A percentile compares a stretch with the other conserved stretches of the same genome.
Conservation (phyloP, 2,113 vertebrate species). For the Solea senegalensis region DNA sequence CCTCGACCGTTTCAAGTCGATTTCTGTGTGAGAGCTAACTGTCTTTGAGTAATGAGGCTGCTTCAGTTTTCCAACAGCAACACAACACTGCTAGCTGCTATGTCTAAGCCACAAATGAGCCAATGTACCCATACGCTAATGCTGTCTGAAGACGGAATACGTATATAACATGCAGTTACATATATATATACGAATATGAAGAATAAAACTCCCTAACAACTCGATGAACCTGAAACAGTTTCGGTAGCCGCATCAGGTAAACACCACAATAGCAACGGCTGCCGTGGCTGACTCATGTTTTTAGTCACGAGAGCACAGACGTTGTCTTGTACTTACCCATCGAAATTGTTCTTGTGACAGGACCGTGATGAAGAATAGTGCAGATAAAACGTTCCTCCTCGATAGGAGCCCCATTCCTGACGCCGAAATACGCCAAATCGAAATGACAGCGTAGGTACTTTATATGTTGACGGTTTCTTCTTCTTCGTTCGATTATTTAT, state of each 20-base stretch:
- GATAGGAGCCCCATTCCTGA: slow-evolving; percentile 49
- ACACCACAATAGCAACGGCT: slow-evolving; percentile 19
- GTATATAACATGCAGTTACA: no score
- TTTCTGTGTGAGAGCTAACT: no score
- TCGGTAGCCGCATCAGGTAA: slow-evolving; percentile 23
- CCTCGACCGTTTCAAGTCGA: no score
- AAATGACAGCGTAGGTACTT: slow-evolving; percentile 22
- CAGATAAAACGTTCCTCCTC: background rate
- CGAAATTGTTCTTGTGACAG: slow-evolving; percentile 44
- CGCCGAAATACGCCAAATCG: background rate
- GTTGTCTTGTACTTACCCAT: slow-evolving; percentile 66
- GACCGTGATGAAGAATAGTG: slow-evolving; percentile 40
- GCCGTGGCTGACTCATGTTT: slow-evolving; percentile 65
- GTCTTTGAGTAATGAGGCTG: no score
- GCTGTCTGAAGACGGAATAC: no score
- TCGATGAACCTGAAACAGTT: background rate
- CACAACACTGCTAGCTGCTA: no score
- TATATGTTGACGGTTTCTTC: slow-evolving; percentile 47
- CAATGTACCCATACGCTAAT: no score
- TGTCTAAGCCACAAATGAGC: no score
- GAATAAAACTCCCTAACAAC: background rate
- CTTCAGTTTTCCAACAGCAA: no score
- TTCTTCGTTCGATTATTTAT: slow-evolving; percentile 43
- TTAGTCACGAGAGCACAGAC: slow-evolving; percentile 6
- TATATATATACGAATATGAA: no score